Conservation (phyloP, 2,797 vertebrate genomes). For the Dermochelys coriacea region DNA sequence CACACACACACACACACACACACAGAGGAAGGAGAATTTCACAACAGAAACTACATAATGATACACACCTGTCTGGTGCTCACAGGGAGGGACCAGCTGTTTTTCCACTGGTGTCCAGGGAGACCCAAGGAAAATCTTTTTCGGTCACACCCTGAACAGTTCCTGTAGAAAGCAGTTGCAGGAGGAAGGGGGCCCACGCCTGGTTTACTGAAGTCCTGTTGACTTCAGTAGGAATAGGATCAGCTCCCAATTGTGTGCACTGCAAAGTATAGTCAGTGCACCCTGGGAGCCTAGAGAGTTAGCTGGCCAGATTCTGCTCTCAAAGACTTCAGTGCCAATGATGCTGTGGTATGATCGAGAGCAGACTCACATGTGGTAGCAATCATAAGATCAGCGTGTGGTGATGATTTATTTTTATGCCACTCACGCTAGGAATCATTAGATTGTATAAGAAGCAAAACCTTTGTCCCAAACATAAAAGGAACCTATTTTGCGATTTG, state of each 20-base stretch:
- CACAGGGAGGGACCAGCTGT: neutral
- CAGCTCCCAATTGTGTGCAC: neutral
- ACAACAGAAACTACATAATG: conserved; percentile 21
- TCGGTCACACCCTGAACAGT: neutral
- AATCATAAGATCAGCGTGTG: neutral
- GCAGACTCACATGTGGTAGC: neutral
- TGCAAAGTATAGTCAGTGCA: neutral
- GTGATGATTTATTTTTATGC: neutral
- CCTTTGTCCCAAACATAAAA: neutral
- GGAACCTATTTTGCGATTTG: neutral
- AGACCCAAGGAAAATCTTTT: conserved; percentile 23
- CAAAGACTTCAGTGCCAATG: fast-evolving
- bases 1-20: neutral
- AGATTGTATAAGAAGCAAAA: neutral
- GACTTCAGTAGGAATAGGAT: neutral
- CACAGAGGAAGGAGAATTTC: conserved; percentile 38
- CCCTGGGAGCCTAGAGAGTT: neutral
- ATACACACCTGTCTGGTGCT: neutral
- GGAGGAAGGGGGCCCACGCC: neutral
- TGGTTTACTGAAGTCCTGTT: neutral
- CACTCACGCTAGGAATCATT: neutral
- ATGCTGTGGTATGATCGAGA: neutral
- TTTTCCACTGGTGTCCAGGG: neutral
- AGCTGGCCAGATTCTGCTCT: neutral
- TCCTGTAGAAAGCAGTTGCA: neutral